Percentiles rank a stretch among this genome's conserved stretches.
These are phyloP conservation scores for Abscondita cerata DNA, from an alignment of 2,888 invertebrate species.

Conservation along the genomic window DNA sequence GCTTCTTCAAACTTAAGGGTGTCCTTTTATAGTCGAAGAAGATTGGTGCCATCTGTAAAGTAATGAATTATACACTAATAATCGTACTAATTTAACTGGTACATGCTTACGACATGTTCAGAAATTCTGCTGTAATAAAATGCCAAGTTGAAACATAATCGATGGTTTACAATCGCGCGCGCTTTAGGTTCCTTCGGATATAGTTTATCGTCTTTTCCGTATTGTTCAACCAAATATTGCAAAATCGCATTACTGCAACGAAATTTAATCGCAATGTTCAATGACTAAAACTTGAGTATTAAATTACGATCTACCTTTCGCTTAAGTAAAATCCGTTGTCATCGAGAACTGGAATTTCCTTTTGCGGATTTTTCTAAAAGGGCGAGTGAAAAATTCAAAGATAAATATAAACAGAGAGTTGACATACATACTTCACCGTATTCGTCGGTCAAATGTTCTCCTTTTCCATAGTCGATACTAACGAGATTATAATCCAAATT, in stretches of 20 bases:
- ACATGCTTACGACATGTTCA: conserved; percentile 64
- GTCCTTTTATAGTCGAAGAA: conserved; percentile 78
- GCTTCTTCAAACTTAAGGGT: conserved; percentile 71
- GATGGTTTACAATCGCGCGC: conserved; percentile 79
- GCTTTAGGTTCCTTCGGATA: conserved; percentile 75
- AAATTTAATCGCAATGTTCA: neutral
- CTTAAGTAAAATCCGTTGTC: conserved; percentile 80
- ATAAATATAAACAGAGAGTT: neutral
- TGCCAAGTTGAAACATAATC: conserved; percentile 78
- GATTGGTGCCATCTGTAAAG: conserved; percentile 73
- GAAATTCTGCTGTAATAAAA: conserved; percentile 76
- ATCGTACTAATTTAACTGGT: neutral
- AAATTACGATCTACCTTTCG: conserved; percentile 65
- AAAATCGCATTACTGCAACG: conserved; percentile 66
- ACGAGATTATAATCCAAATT: conserved; percentile 70
- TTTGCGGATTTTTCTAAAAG: conserved; percentile 77
- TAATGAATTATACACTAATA: neutral
- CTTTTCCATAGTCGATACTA: conserved; percentile 71
- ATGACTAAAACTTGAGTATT: conserved; percentile 8
- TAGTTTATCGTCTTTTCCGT: conserved; percentile 67
- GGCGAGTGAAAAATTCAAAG: neutral
- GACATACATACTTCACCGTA: conserved; percentile 66
- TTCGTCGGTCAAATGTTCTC: conserved; percentile 77
- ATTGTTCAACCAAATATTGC: conserved; percentile 80
- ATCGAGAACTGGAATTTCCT: conserved; percentile 79